Evolutionary conservation across 2,797 vertebrate genomes (phyloP), one percentile per base, ranked within the genome.

Genomic region (Urosaurus nigricauda): DNA sequence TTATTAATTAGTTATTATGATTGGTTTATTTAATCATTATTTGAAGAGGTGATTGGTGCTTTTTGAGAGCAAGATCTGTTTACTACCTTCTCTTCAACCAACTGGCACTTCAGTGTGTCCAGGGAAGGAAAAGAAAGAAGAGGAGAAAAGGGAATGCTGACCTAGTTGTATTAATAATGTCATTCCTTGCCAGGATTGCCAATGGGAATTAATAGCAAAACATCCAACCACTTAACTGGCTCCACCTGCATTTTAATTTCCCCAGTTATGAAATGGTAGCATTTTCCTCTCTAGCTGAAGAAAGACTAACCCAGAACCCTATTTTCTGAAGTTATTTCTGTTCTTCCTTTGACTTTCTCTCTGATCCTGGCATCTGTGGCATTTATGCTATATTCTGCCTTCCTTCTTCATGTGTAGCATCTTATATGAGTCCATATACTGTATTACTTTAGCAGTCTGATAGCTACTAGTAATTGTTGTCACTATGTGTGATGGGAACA

Each of bases 11-110:
- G 40, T 84, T 93, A 91, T 88, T 94, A 85, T 92, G 87, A 88
- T 92, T 88, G 89, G 95, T 96, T 77, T 94, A 95, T 95, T 95
- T 94, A 94, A 83, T 32, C 87, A 63, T 86, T 75, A 91, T 90
- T 94, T 93, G 87, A 94, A 93, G 91, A 24, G 68, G 87, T 90
- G 90, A 71, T 60, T 80, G 70, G 80, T 60, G 40, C 1, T 92
- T 92, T 60, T 86, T 75, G 79, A 75, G 82, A 77, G 71, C 79
- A 40, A 89, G 87, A 75, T 75, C 92, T 58, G 63, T 79, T 56
- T 88, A 4, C 63, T 73, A 86, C 82, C 86, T 93, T 86, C 84
- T 75, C 58, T 87, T 91, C 35, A 58, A 85, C 43, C 86, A 73
- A 87, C 56, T 83, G 87, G 75, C 84, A 37, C 80, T 92, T 70